Conservation (phyloP, 2,797 vertebrate species). For the Myiotriccus ornatus region DNA sequence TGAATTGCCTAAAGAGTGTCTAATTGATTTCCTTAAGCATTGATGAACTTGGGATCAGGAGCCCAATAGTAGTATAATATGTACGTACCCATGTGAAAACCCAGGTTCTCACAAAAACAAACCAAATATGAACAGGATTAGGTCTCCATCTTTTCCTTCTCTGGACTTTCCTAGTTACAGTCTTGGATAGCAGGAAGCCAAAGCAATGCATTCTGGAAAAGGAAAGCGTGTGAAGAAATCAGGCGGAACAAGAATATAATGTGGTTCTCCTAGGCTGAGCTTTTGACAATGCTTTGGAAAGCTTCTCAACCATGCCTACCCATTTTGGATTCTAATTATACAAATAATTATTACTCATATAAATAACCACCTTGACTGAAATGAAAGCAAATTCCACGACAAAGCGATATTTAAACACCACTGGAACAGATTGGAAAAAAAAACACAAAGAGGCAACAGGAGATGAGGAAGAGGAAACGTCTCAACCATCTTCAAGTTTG, state of each 20-base stretch:
- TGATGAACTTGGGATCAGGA: neutral
- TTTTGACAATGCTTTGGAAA: neutral
- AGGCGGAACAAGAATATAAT: neutral
- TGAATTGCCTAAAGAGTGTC: neutral
- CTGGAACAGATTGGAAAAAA: neutral
- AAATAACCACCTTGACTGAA: neutral
- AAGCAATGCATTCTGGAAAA: neutral
- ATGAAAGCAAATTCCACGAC: neutral
- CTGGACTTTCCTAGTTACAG: neutral
- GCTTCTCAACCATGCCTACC: neutral
- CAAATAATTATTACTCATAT: neutral
- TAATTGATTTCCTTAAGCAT: neutral
- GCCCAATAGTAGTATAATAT: rapidly evolving
- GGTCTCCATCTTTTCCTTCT: neutral
- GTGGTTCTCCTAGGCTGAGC: neutral
- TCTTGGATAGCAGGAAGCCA: neutral
- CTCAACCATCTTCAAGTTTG: neutral
- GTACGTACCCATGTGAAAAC: neutral
- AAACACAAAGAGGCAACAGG: neutral
- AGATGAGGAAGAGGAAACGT: neutral
- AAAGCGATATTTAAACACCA: neutral
- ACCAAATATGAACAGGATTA: neutral
- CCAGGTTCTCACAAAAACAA: neutral
- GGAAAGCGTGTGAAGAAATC: neutral
- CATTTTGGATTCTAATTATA: neutral